Evolutionary conservation across 2,113 vertebrate genomes (phyloP).

Genomic region (Microcebus ravelobensis): DNA sequence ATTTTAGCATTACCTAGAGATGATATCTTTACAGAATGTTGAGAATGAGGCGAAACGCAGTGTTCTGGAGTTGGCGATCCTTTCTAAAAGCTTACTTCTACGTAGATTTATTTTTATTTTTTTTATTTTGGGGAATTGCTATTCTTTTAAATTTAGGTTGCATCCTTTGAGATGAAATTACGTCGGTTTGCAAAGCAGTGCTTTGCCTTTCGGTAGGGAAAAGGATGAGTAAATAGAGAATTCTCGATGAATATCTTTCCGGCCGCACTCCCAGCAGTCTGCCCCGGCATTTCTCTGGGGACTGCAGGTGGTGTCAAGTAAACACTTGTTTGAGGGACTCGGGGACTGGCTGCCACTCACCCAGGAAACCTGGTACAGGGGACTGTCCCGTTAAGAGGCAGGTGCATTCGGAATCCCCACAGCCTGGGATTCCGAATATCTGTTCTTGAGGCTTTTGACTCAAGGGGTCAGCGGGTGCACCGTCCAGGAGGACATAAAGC

Average conservation of each 20-base stretch:
- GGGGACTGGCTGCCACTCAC: neutral
- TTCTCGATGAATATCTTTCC: neutral
- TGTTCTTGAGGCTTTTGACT: neutral
- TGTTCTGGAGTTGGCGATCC: neutral
- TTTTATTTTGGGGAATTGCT: neutral
- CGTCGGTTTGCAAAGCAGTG: constrained; percentile 21
- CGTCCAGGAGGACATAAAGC: neutral
- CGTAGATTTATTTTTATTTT: neutral
- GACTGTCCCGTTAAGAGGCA: neutral
- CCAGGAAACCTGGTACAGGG: neutral
- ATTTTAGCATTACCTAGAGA: constrained; percentile 56
- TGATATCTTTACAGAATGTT: neutral
- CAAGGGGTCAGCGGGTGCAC: neutral
- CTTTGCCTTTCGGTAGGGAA: neutral
- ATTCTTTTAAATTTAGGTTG: neutral
- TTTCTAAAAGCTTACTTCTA: neutral
- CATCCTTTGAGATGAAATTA: neutral
- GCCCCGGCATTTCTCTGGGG: neutral
- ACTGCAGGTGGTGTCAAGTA: neutral
- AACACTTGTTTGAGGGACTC: neutral
- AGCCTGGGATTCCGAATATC: neutral
- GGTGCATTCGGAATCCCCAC: too few species aligned
- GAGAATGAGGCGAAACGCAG: neutral
- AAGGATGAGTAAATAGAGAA: neutral
- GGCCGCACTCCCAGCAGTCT: fast-evolving